Conservation (phyloP, 2,113 vertebrate species). For the human region DNA sequence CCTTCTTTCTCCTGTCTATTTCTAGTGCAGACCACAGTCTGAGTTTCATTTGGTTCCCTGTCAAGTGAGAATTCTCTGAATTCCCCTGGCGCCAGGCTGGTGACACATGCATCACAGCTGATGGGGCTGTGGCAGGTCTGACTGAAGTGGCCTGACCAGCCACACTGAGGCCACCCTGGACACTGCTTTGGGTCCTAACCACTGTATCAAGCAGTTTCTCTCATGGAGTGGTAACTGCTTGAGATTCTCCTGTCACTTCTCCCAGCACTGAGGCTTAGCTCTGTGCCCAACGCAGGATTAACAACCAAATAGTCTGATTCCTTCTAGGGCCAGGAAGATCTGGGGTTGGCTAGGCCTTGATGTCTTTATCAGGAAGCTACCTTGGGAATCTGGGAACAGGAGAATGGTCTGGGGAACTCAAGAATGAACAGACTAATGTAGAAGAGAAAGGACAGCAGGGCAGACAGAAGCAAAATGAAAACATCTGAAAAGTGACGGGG, state of each 20-base stretch:
- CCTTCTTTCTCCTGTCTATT: conserved; percentile 9
- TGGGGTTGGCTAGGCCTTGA: background rate
- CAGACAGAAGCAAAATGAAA: background rate
- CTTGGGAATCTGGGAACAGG: background rate
- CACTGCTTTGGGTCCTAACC: too few species aligned
- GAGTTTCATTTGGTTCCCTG: background rate
- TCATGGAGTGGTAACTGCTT: background rate
- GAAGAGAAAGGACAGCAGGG: background rate
- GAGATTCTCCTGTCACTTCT: background rate
- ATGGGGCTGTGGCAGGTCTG: background rate
- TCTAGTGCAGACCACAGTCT: conserved; percentile 23
- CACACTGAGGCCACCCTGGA: background rate
- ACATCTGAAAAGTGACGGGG: background rate
- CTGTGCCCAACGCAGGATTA: background rate
- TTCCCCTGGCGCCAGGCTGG: background rate
- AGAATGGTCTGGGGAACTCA: background rate
- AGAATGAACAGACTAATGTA: background rate
- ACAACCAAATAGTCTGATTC: background rate
- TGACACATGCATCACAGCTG: background rate
- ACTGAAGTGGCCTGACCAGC: background rate
- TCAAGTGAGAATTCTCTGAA: conserved; percentile 55
- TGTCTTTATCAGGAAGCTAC: background rate
- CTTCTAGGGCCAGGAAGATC: background rate
- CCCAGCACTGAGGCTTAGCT: background rate
- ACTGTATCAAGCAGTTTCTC: background rate